phyloP scores from a whole-genome alignment of 2,113 vertebrate genomes.

The Pogona vitticeps region DNA sequence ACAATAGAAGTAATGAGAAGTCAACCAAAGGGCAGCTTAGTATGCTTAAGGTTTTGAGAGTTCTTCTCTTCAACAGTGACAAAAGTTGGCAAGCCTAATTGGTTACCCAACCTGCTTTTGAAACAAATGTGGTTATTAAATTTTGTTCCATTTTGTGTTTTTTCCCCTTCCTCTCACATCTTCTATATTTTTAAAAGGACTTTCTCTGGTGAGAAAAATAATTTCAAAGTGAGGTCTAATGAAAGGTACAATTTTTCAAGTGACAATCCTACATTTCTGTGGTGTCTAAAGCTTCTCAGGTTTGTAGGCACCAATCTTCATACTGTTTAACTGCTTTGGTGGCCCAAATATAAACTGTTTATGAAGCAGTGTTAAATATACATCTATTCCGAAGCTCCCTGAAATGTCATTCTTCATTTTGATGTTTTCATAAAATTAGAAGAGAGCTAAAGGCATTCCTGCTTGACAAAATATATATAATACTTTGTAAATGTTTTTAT shows the following conservation, averaged over 20 bases:
- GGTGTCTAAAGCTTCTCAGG: accelerated
- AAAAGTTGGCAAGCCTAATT: too few species aligned
- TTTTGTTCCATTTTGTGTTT: not conserved
- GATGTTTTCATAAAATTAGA: slow-evolving; percentile 49
- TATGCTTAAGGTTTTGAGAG: not conserved
- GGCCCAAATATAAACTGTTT: slow-evolving; percentile 67
- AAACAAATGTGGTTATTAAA: too few species aligned
- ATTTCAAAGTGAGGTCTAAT: not conserved
- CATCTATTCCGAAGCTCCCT: slow-evolving; percentile 22
- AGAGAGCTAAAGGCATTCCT: not conserved
- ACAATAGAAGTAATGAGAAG: not conserved
- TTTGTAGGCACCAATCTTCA: not conserved
- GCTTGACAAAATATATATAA: slow-evolving; percentile 8
- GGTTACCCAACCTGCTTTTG: too few species aligned
- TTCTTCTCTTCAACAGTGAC: not conserved
- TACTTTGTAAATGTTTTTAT: slow-evolving; percentile 30
- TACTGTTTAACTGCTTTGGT: not conserved
- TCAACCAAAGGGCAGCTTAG: not conserved
- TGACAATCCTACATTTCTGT: not conserved
- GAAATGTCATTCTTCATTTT: slow-evolving; percentile 51
- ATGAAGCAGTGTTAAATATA: slow-evolving; percentile 55
- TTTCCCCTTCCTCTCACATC: slow-evolving; percentile 12
- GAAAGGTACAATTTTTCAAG: not conserved
- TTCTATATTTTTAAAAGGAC: not conserved
- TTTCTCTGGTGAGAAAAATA: accelerated